Evolutionary conservation across 2,113 vertebrate genomes (phyloP), one percentile per base, ranked within the genome.

Genomic region (Cottus gobio): DNA sequence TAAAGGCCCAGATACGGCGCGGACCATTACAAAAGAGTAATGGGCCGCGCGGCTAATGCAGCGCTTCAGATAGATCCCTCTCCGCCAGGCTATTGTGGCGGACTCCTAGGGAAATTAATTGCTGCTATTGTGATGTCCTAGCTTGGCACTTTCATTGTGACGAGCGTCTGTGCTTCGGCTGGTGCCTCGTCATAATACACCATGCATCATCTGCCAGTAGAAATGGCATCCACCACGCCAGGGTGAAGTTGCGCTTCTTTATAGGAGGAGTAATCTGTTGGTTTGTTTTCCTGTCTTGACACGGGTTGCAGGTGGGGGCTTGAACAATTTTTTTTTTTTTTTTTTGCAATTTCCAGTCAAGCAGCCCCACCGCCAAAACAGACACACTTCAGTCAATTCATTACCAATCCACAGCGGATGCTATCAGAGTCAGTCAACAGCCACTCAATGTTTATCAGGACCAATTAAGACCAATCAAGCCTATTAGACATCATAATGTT

Each of bases 381-480:
- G 82, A 90, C 72, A 84, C 90, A 87, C 82, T 89, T 77, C 80
- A 89, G 80, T 88, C 87, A 85, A 79, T 91, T 91, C 90, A 92
- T 93, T 88, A 91, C 65, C 77, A 72, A 85, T 84, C 77, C 87
- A 83, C 75, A 80, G 77, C n/a, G 74, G 90, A 91, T 88, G 87
- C 90, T 91, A 92, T 92, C 93, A 83, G 89, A 91, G 85, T 87
- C 88, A 87, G 91, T 89, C 88, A 92, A 92, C 91, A 90, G 90
- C 92, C 91, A 90, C 89, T 94, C 90, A 63, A 68, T 91, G 90
- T 95, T 93, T 92, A 94, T 94, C 89, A 91, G 88, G 81, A 84
- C 90, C 91, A 94, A 89, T 95, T 93, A 94, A 89, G 89, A 90
- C 87, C 90, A 93, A 93, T 95, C 93, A 93, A 73, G 86, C 66